A percentile compares a stretch with the other conserved stretches of the same genome.
Conservation (phyloP, 2,888 invertebrate species). For the Abrostola tripartita region DNA sequence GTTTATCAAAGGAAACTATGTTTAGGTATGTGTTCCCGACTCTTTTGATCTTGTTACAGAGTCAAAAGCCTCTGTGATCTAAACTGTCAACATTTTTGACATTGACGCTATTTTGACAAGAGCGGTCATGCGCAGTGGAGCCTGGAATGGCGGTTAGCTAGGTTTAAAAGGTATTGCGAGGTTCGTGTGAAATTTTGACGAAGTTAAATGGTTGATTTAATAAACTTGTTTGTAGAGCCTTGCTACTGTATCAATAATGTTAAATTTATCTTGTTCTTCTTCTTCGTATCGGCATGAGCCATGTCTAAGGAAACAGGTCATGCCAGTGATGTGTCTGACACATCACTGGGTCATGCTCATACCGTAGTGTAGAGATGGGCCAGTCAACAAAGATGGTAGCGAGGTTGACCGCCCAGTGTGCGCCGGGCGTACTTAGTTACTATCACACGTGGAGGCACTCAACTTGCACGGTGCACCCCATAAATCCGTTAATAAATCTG, state of each 20-base stretch:
- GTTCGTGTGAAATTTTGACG: conserved; percentile 1
- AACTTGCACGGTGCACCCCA: too few species aligned
- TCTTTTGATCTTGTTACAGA: conserved; percentile 41
- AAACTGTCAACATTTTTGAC: conserved; percentile 22
- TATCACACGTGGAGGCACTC: too few species aligned
- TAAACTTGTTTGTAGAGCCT: not conserved
- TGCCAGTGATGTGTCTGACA: too few species aligned
- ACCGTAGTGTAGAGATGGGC: too few species aligned
- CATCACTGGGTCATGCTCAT: too few species aligned
- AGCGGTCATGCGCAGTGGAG: conserved; percentile 6
- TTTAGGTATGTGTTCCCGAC: conserved; percentile 28
- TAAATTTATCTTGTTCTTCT: too few species aligned
- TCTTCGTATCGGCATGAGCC: too few species aligned
- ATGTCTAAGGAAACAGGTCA: too few species aligned
- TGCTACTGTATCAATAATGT: not conserved
- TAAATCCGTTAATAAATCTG: too few species aligned
- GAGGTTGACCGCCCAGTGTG: too few species aligned
- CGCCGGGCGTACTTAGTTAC: too few species aligned
- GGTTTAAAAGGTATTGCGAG: not conserved
- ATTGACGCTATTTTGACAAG: conserved; percentile 15
- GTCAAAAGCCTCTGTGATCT: conserved; percentile 14
- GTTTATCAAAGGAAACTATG: conserved; percentile 41
- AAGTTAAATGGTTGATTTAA: not conserved
- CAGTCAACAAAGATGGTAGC: too few species aligned
- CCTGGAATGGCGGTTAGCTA: not conserved